phyloP scores from a whole-genome alignment of 1,140 invertebrate species.

The Ostrea edulis region DNA sequence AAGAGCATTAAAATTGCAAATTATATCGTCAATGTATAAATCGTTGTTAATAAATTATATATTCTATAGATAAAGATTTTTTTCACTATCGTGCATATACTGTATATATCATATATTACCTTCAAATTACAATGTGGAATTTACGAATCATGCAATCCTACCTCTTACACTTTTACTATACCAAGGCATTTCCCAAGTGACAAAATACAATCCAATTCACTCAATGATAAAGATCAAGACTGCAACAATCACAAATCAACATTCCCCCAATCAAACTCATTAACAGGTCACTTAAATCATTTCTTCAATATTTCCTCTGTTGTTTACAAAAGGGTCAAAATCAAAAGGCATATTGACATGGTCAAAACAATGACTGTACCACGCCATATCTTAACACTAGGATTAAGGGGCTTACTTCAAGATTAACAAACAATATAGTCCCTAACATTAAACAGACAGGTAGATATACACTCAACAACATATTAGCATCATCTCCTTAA shows the following conservation, averaged over 20 bases:
- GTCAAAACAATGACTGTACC: not conserved
- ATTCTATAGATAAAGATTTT: no score
- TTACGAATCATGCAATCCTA: not conserved
- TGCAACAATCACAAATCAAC: not conserved
- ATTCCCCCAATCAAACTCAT: not conserved
- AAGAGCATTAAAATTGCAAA: no score
- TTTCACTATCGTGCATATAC: no score
- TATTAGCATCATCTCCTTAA: not conserved
- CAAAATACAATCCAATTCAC: not conserved
- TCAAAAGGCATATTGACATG: constrained; percentile 8
- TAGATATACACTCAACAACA: not conserved
- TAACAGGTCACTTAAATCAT: not conserved
- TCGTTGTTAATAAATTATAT: no score
- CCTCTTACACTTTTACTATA: constrained; percentile 15
- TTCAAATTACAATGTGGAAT: no score
- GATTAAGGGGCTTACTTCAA: not conserved
- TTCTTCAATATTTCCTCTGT: not conserved
- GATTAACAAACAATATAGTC: not conserved
- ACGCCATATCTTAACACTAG: not conserved
- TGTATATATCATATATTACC: no score
- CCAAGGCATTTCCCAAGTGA: not conserved
- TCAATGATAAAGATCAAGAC: not conserved
- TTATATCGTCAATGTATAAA: no score
- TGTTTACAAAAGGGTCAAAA: not conserved
- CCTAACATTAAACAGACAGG: not conserved